A percentile compares a stretch with the other conserved stretches of the same genome.
These are phyloP conservation scores for Stomatorhinus walkeri DNA, from an alignment of 2,797 vertebrate genomes.

Conservation along the genomic window DNA sequence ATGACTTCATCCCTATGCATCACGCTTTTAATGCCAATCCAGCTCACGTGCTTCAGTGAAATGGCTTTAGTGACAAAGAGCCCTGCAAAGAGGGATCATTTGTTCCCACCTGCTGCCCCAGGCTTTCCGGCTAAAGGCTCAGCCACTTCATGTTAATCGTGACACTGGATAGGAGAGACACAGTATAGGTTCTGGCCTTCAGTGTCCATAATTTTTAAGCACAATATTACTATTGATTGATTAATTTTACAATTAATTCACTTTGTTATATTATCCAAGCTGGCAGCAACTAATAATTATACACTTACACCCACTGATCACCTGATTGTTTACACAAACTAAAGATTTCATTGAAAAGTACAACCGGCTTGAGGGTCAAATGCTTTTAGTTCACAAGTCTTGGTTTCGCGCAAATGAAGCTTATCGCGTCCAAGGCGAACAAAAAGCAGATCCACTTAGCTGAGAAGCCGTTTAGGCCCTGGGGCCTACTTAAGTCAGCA, in stretches of 20 bases:
- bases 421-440: background rate
- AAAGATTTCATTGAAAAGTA: background rate
- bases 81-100: slow-evolving; percentile 17
- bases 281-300: background rate
- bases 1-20: slow-evolving; percentile 36
- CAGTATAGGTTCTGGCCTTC: background rate
- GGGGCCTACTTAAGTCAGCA: background rate
- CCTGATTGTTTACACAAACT: background rate
- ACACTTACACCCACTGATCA: background rate
- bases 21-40: slow-evolving; percentile 22
- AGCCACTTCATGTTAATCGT: background rate
- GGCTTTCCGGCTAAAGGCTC: background rate
- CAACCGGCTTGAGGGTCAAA: background rate
- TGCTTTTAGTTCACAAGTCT: background rate
- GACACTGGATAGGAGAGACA: background rate
- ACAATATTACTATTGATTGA: background rate
- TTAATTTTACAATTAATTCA: background rate
- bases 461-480: background rate
- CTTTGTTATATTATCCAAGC: background rate
- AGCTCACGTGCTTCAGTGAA: background rate
- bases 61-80: background rate
- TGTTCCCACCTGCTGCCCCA: background rate
- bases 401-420: background rate
- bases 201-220: background rate
- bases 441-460: background rate